These are phyloP conservation scores for Girardia tigrina DNA, from an alignment of 2,888 invertebrate genomes.

Conservation along the genomic window DNA sequence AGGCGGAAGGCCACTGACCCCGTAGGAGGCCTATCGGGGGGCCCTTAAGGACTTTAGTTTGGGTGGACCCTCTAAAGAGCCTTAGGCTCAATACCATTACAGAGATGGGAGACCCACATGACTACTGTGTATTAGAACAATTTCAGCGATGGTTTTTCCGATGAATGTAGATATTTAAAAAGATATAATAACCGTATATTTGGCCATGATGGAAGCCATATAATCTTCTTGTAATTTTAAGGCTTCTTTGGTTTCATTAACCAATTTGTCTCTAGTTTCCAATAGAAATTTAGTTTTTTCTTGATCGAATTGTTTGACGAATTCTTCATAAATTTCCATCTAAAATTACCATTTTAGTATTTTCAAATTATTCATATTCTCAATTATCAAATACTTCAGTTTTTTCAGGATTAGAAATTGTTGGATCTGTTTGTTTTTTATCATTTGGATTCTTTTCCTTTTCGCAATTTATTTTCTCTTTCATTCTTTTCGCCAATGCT, in stretches of 20 bases:
- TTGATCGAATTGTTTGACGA: background rate
- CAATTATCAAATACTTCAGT: background rate
- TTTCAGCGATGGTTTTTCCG: too few species aligned
- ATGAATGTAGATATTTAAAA: too few species aligned
- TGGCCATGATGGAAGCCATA: background rate
- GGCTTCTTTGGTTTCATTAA: background rate
- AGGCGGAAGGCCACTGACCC: too few species aligned
- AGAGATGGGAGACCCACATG: too few species aligned
- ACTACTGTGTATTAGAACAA: too few species aligned
- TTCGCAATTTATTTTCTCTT: background rate
- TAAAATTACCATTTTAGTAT: background rate
- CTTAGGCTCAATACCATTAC: too few species aligned
- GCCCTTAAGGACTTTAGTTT: too few species aligned
- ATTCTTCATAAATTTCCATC: background rate
- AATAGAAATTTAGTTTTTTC: background rate
- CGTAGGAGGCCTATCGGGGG: too few species aligned
- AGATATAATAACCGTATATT: too few species aligned
- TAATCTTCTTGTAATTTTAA: background rate
- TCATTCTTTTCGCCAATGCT: background rate
- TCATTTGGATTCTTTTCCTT: background rate
- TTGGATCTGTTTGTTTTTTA: too few species aligned
- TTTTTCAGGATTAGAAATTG: background rate
- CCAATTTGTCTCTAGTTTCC: background rate
- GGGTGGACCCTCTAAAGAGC: too few species aligned
- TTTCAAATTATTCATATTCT: background rate